Evolutionary conservation across 2,797 vertebrate genomes (phyloP).

Genomic region (Myoxocephalus aenaeus): DNA sequence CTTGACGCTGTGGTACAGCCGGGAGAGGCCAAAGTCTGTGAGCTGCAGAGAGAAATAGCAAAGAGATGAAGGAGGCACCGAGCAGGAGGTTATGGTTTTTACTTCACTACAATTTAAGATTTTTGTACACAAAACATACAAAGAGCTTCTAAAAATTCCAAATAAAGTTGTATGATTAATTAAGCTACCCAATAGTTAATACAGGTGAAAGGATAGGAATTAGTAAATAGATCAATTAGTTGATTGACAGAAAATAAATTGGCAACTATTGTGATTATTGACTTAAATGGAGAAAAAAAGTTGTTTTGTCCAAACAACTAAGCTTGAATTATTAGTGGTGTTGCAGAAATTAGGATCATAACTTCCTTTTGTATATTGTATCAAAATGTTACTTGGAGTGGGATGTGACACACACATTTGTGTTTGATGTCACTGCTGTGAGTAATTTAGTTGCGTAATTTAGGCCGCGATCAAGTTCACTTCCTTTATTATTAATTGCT

Average conservation of each 20-base stretch:
- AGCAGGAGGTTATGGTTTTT: too few species aligned
- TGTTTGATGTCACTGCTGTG: not conserved
- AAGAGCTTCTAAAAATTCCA: not conserved
- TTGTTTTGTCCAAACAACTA: not conserved
- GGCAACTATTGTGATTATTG: too few species aligned
- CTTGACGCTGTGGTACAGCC: conserved; percentile 52
- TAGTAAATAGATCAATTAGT: too few species aligned
- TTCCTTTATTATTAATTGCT: too few species aligned
- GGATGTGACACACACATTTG: not conserved
- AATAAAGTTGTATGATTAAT: not conserved
- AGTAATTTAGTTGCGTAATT: not conserved
- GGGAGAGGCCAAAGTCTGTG: conserved; percentile 84
- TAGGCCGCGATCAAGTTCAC: not conserved
- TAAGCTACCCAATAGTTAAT: not conserved
- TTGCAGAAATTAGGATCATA: not conserved
- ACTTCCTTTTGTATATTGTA: not conserved
- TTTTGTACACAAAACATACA: not conserved
- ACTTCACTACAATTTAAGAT: too few species aligned
- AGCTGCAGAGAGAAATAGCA: conserved; percentile 58
- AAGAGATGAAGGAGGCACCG: not conserved
- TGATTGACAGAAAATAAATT: not conserved
- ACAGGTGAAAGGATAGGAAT: not conserved
- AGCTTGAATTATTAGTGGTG: not conserved
- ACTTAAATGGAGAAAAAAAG: not conserved
- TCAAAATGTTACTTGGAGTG: not conserved